These are phyloP conservation scores for Acanthis flammea DNA, from an alignment of 2,797 vertebrate species.

Conservation along the genomic window DNA sequence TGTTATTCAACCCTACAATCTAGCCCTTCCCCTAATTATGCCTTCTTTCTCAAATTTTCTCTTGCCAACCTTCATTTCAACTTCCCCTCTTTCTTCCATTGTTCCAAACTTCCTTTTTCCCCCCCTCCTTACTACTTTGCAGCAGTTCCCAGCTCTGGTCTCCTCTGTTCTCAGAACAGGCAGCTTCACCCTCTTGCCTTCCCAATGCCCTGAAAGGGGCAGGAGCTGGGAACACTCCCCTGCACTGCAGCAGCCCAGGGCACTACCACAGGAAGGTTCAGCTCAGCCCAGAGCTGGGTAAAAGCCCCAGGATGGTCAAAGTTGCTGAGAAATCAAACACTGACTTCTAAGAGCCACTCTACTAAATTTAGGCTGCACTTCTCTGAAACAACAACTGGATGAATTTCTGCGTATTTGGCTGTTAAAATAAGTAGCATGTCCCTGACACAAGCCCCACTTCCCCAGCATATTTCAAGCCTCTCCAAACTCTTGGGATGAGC, in stretches of 20 bases:
- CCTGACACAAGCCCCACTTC: not conserved
- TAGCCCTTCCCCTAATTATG: not conserved
- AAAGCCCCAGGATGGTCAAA: not conserved
- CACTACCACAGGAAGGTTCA: not conserved
- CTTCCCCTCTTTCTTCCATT: not conserved
- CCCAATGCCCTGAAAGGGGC: not conserved
- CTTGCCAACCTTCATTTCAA: not conserved
- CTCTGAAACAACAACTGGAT: not conserved
- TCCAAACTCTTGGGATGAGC: not conserved
- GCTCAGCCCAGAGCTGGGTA: not conserved
- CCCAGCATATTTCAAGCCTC: not conserved
- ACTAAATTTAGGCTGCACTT: not conserved
- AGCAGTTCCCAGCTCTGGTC: not conserved
- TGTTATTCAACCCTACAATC: not conserved
- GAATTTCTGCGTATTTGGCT: not conserved
- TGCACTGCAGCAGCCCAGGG: not conserved
- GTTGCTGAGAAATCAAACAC: not conserved
- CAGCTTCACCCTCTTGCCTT: not conserved
- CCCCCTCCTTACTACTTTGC: not conserved
- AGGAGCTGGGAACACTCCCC: not conserved
- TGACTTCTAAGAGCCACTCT: not conserved
- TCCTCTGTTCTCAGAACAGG: not conserved
- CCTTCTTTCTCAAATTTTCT: not conserved
- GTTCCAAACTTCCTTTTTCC: not conserved
- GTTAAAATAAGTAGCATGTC: not conserved